phyloP scores from a whole-genome alignment of 2,888 invertebrate species.

The Acrobasis consociella region DNA sequence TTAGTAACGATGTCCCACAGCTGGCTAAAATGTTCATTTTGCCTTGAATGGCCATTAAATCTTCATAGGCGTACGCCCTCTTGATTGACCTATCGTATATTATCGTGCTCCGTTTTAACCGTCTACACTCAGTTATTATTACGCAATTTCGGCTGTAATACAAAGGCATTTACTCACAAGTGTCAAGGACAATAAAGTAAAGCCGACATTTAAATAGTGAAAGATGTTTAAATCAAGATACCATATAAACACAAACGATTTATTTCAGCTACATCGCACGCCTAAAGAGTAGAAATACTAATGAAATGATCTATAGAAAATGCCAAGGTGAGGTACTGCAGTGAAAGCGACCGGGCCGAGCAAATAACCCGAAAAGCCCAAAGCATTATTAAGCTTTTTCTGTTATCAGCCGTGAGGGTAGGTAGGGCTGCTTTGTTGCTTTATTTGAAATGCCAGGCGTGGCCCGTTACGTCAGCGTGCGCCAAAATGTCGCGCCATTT shows the following conservation, averaged over 20 bases:
- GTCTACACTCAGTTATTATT: slow-evolving; percentile 22
- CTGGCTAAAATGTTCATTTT: slow-evolving; percentile 13
- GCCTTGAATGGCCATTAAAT: slow-evolving; percentile 24
- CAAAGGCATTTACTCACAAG: not conserved
- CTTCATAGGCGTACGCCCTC: slow-evolving; percentile 23
- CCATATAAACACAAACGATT: not conserved
- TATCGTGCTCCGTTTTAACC: slow-evolving; percentile 20
- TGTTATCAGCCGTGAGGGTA: slow-evolving; percentile 67
- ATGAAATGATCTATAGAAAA: slow-evolving; percentile 42
- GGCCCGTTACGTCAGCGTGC: slow-evolving; percentile 73
- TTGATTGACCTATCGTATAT: slow-evolving; percentile 23
- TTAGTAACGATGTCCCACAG: slow-evolving; percentile 8
- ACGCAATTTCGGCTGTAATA: slow-evolving; percentile 16
- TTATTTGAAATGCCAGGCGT: slow-evolving; percentile 77
- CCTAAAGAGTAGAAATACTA: slow-evolving; percentile 22
- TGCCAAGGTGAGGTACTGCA: slow-evolving; percentile 65
- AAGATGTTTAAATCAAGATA: not conserved
- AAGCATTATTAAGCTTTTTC: slow-evolving; percentile 69
- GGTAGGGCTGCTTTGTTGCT: slow-evolving; percentile 78
- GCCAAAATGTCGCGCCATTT: slow-evolving; percentile 79
- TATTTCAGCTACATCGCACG: not conserved
- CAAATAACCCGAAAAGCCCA: slow-evolving; percentile 65
- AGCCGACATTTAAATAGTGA: not conserved
- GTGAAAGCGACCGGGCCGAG: slow-evolving; percentile 51
- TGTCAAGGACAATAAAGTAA: slow-evolving; percentile 3